Base-by-base conservation (phyloP, 2,888 invertebrate genomes). In the Chaitophorus viminalis region DNA sequence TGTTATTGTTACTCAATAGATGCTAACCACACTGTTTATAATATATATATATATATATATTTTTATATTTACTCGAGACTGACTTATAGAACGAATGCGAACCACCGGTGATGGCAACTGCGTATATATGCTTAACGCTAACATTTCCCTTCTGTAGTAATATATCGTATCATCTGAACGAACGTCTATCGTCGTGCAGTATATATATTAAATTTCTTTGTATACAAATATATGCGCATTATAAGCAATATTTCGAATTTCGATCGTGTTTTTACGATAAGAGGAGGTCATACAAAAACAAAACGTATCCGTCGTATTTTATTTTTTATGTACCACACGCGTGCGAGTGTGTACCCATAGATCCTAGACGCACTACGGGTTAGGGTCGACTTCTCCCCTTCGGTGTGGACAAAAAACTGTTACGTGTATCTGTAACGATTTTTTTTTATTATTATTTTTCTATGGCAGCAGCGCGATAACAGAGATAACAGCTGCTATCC, bases 241-340 rank as follows among this genome's bases (percentile, higher is more conserved):
- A 75, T 75, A 77, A 77, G 77, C 33, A 33, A 85, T 85, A 70
- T 85, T 70, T 78, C 21, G 36, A 78, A 78, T 78, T 85, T 54
- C 52, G 70, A 78, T 85, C 70, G 77, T 70, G 33, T 77, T 68
- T 77, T 70, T 33, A n/a, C 21, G 85, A 70, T 85, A 77, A 68
- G 52, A 82, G 14, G 46, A 84, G 83, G 65, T 75, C 75, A 25
- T 29, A 75, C 54, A 46, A 39, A 75, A 65, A 75, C 54, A 46
- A 39, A 75, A 65, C 75, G 65, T 29, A 36, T 39, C 75, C 65
- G 39, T 33, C 4, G 8, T 3, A 3, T 65, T 76, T 65, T 84
- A 65, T 84, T 75, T 72, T n/a, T 25, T 39, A 52, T 21, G 54
- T 76, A 52, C 17, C 21, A 52, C n/a, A 75, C 17, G 14, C 54